phyloP scores from a whole-genome alignment of 2,113 vertebrate species.

The Oreochromis tanganicae region DNA sequence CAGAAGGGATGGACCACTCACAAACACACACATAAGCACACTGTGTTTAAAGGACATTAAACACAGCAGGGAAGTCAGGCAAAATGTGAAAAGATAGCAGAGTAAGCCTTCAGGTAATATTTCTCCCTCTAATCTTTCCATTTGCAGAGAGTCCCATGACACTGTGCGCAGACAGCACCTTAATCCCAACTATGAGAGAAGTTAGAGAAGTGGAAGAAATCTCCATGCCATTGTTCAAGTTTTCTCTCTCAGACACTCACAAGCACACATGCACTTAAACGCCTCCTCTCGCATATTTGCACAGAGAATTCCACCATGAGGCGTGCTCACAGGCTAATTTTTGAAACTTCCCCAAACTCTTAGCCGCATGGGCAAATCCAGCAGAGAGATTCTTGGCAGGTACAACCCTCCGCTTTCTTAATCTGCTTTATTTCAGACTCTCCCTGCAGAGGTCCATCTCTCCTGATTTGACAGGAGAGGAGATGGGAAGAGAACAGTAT shows the following conservation, averaged over 20 bases:
- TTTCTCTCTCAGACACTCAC: not conserved
- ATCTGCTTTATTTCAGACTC: constrained; percentile 59
- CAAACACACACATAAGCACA: not conserved
- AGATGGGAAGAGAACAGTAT: not conserved
- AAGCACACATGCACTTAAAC: not conserved
- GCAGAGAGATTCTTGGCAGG: constrained; percentile 28
- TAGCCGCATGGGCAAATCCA: not conserved
- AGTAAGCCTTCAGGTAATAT: constrained; percentile 42
- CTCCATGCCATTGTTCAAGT: constrained; percentile 9
- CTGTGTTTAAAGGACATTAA: not conserved
- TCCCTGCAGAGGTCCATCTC: constrained; percentile 33
- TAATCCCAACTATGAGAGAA: constrained; percentile 46
- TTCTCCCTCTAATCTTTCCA: constrained; percentile 51
- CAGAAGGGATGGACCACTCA: not conserved
- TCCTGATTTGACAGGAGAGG: constrained; percentile 29
- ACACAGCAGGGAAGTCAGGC: not conserved
- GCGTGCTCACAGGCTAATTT: not conserved
- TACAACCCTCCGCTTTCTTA: constrained; percentile 20
- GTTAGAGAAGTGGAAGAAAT: constrained; percentile 17
- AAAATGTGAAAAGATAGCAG: constrained; percentile 21
- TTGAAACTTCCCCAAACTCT: not conserved
- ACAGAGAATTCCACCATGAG: not conserved
- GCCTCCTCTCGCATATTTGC: not conserved
- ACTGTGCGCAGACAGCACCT: constrained; percentile 26
- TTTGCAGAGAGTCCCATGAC: constrained; percentile 58